Conservation (phyloP, 2,113 vertebrate species). For the Typhlomys cinereus region DNA sequence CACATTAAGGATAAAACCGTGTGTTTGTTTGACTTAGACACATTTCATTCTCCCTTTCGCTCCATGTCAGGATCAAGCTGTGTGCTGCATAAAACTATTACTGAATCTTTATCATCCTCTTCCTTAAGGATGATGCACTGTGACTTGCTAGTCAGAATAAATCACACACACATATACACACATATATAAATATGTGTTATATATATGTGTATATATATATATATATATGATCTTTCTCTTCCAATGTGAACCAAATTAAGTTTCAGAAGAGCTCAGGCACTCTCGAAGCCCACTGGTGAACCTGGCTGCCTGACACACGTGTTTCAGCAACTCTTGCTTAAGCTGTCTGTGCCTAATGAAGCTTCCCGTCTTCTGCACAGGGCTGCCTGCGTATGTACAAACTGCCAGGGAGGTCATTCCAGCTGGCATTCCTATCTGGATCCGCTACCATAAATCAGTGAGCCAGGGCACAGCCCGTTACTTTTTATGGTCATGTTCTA, state of each 20-base stretch:
- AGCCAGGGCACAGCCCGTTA: conserved; percentile 89
- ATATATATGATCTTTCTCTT: too few relatives aligned
- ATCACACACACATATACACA: too few relatives aligned
- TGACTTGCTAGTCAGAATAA: conserved; percentile 7
- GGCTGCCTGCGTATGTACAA: conserved; percentile 75
- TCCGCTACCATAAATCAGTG: conserved; percentile 87
- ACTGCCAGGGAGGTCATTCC: conserved; percentile 84
- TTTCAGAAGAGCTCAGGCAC: conserved; percentile 64
- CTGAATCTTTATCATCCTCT: conserved; percentile 12
- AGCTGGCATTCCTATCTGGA: conserved; percentile 85
- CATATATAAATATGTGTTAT: too few relatives aligned
- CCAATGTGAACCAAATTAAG: conserved; percentile 35
- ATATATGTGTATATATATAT: too few relatives aligned
- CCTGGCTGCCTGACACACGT: conserved; percentile 60
- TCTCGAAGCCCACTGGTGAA: not conserved
- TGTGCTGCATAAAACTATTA: conserved; percentile 62
- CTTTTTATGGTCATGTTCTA: conserved; percentile 99
- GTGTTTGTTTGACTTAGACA: rapidly evolving
- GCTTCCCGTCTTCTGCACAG: conserved; percentile 71
- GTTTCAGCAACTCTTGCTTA: conserved; percentile 10
- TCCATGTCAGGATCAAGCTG: conserved; percentile 43
- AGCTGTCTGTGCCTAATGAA: conserved; percentile 35
- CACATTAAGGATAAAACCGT: not conserved
- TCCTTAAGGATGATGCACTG: not conserved
- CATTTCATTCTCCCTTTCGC: conserved; percentile 45